Conservation (phyloP, 2,888 invertebrate genomes). For the Tricholauxania praeusta region DNA sequence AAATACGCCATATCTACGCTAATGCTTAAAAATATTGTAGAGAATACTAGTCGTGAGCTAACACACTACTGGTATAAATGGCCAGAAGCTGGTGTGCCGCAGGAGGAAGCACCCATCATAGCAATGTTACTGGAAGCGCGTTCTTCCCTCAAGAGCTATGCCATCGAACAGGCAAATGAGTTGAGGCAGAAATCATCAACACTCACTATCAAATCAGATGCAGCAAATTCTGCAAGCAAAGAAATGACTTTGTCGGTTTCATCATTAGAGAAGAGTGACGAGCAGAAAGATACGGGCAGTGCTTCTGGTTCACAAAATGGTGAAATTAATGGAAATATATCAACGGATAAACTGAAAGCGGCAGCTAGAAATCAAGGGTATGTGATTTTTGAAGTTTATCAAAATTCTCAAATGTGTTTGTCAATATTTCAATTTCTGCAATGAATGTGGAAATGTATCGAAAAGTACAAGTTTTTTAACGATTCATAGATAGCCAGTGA, state of each 20-base stretch:
- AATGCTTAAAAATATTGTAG: slow-evolving; percentile 84
- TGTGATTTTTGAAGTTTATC: slow-evolving; percentile 49
- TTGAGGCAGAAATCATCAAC: slow-evolving; percentile 56
- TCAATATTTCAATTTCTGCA: not conserved
- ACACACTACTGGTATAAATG: slow-evolving; percentile 95
- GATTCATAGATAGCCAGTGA: no score
- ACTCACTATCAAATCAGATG: slow-evolving; percentile 48
- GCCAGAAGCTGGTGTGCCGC: slow-evolving; percentile 87
- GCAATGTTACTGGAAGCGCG: slow-evolving; percentile 90
- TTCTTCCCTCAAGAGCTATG: slow-evolving; percentile 64
- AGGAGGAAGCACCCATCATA: slow-evolving; percentile 85
- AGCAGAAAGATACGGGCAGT: slow-evolving; percentile 39
- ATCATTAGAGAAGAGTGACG: slow-evolving; percentile 30
- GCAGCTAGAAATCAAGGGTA: slow-evolving; percentile 64
- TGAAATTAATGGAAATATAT: slow-evolving; percentile 61
- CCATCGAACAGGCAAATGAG: slow-evolving; percentile 63
- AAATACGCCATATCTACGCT: slow-evolving; percentile 91
- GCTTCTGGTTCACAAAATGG: slow-evolving; percentile 43
- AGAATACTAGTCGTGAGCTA: slow-evolving; percentile 87
- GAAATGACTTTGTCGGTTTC: slow-evolving; percentile 21
- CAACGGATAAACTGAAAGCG: slow-evolving; percentile 53
- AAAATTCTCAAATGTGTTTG: slow-evolving; percentile 49
- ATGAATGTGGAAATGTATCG: no score
- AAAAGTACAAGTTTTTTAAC: no score
- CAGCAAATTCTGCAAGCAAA: slow-evolving; percentile 38